Base-by-base conservation (phyloP, 2,888 invertebrate genomes). In the Tachina fera region DNA sequence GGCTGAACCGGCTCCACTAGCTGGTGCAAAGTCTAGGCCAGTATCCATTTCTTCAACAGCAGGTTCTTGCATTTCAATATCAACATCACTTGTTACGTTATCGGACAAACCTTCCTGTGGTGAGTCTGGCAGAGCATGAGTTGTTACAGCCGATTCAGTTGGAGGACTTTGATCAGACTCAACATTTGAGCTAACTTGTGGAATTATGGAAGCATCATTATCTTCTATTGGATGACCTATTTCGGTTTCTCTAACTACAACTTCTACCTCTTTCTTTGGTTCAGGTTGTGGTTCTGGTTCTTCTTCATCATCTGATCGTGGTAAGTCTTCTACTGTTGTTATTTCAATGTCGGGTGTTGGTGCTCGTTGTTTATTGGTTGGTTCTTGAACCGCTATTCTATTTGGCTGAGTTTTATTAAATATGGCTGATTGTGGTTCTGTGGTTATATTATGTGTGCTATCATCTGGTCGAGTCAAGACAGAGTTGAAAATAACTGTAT, bases 311-410 rank as follows among this genome's bases (percentile, higher is more conserved):
- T 92, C 92, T 2, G 92, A 92, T 5, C 92, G 89, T 5, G 92
- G 92, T 53, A 92, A 83, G 84, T 92, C 92, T 85, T 92, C 93
- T 13, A 92, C 92, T 11, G 93, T 92, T 3, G 92, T 92, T 51
- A 92, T 92, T 87, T 92, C 92, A 77, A 92, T 92, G 51, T 92
- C 93, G 0, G 92, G 92, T 79, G 92, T 92, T 10, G 92, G 92
- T 0, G 92, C 92, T 4, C 92, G 87, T 68, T 90, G 91, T 10
- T 89, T 87, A 31, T 87, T 88, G n/a, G 87, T 83, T 53, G 86
- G 72, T 11, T 90, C 89, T 68, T 87, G 89, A 4, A 92, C 91
- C 11, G 90, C 88, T 80, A 92, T 91, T 61, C 87, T 89, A 76
- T 89, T 90, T 87, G 87, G 88, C n/a, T 87, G 84, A 3, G 87